These are phyloP conservation scores for Macrotrachela quadricornifera DNA, from an alignment of 1,140 invertebrate genomes.

Conservation along the genomic window DNA sequence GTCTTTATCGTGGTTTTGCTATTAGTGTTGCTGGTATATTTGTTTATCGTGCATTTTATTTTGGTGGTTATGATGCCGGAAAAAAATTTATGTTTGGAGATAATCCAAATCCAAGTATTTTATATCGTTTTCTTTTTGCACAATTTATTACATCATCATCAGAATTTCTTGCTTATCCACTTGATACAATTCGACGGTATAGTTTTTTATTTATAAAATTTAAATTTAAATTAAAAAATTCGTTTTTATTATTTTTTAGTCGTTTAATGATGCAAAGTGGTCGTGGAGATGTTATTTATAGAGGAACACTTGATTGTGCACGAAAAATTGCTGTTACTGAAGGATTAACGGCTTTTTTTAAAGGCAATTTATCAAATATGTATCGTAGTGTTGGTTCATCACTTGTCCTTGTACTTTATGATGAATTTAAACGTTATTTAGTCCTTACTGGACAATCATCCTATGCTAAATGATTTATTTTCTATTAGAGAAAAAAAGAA, in stretches of 20 bases:
- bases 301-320: not conserved
- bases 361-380: not conserved
- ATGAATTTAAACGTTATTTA: not conserved
- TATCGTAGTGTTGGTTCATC: not conserved
- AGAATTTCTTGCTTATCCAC: slow-evolving; percentile 65
- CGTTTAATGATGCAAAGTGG: not conserved
- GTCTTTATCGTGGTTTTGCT: slow-evolving; percentile 20
- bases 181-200: slow-evolving; percentile 55
- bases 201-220: too few relatives aligned
- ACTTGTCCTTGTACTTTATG: not conserved
- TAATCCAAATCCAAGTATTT: not conserved
- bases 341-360: not conserved
- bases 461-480: too few relatives aligned
- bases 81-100: slow-evolving; percentile 17
- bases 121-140: slow-evolving; percentile 11
- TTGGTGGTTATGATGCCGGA: slow-evolving; percentile 28
- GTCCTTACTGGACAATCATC: too few relatives aligned
- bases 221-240: too few relatives aligned
- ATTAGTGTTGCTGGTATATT: slow-evolving; percentile 30
- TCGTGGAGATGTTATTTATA: not conserved
- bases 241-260: not conserved
- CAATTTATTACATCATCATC: slow-evolving; percentile 53
- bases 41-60: slow-evolving; percentile 30
- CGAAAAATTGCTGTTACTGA: not conserved
- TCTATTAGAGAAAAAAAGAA: too few relatives aligned